Evolutionary conservation across 2,797 vertebrate genomes (phyloP).

Genomic region (Crenuchus spilurus): DNA sequence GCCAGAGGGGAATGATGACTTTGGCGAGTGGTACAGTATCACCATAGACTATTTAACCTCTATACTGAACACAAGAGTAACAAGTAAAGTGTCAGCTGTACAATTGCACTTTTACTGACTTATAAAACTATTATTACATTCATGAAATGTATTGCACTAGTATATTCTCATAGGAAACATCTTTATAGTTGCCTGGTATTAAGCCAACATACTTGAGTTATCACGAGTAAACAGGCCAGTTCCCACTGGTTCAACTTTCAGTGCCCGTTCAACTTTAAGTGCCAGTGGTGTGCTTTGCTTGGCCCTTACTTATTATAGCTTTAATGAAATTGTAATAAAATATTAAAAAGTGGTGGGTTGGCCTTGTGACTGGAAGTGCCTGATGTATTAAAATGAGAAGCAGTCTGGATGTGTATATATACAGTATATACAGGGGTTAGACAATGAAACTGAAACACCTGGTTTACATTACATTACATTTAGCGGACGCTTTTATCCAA

Average conservation of each 20-base stretch:
- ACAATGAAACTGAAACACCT: too few relatives aligned
- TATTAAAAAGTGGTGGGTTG: background rate
- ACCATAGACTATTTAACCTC: too few relatives aligned
- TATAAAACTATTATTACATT: background rate
- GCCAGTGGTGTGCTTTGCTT: background rate
- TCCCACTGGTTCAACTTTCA: background rate
- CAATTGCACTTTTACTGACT: too few relatives aligned
- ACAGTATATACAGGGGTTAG: too few relatives aligned
- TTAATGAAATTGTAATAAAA: constrained; percentile 1
- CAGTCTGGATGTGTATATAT: background rate
- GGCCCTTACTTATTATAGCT: background rate
- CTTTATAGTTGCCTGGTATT: background rate
- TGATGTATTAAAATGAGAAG: background rate
- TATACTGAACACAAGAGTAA: too few relatives aligned
- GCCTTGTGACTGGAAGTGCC: background rate
- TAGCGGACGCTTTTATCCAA: too few relatives aligned
- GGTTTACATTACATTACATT: too few relatives aligned
- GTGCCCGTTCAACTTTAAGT: background rate
- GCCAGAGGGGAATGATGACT: too few relatives aligned
- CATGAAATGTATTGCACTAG: background rate
- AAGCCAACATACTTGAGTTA: background rate
- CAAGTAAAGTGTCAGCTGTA: too few relatives aligned
- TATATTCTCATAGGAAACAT: background rate
- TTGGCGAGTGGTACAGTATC: too few relatives aligned
- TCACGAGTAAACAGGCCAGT: background rate